Evolutionary conservation across 64 coral and sea anemone genomes (phyloP).

Genomic region (Cladopsammia gracilis): DNA sequence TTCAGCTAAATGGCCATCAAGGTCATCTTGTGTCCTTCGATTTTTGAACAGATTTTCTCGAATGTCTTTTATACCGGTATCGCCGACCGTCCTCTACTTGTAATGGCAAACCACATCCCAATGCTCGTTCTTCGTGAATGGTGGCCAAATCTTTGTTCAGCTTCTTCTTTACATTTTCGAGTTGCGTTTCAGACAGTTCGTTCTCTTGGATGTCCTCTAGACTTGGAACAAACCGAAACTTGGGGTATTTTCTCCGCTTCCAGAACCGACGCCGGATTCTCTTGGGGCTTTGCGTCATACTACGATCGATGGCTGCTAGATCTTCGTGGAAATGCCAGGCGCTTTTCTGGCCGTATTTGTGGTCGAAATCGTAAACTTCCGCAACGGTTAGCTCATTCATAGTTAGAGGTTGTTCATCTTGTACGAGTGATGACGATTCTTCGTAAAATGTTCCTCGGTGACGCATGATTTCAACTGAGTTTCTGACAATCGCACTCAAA

Average conservation of each 20-base stretch:
- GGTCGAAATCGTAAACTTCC: constrained; percentile 69
- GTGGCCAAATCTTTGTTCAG: constrained; percentile 7
- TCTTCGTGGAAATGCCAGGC: constrained; percentile 31
- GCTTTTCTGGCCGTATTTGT: constrained; percentile 66
- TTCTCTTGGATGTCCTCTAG: constrained; percentile 73
- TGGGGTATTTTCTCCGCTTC: constrained; percentile 38
- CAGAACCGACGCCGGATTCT: constrained; percentile 34
- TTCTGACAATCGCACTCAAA: neutral
- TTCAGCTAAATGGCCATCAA: neutral
- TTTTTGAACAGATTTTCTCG: neutral
- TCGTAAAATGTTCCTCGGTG: constrained; percentile 20
- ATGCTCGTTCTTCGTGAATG: constrained; percentile 42
- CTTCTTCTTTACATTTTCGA: neutral
- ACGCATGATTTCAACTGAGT: neutral
- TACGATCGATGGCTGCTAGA: constrained; percentile 1
- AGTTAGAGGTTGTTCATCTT: constrained; percentile 2
- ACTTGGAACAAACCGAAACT: constrained; percentile 61
- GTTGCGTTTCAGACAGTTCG: constrained; percentile 32
- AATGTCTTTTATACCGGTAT: neutral
- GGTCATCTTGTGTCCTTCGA: neutral
- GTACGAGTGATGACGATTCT: neutral
- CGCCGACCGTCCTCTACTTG: neutral
- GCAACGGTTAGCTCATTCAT: constrained; percentile 39
- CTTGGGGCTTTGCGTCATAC: constrained; percentile 45
- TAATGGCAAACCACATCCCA: neutral